Conservation (phyloP, 2,888 invertebrate genomes). For the Drosophila setosimentum region DNA sequence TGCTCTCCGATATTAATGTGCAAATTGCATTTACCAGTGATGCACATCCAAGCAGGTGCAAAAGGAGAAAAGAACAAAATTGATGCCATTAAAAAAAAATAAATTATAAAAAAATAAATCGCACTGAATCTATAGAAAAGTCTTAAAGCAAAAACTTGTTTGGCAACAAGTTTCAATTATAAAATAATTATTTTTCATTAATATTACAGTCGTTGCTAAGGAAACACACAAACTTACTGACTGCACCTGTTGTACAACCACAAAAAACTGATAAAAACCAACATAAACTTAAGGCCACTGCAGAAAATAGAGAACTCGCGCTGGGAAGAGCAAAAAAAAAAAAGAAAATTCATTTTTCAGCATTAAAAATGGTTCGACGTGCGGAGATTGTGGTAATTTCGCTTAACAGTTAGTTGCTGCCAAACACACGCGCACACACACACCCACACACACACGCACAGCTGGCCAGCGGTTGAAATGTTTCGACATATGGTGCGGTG, state of each 20-base stretch:
- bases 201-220: slow-evolving; percentile 18
- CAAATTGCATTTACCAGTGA: slow-evolving; percentile 63
- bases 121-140: not conserved
- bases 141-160: slow-evolving; percentile 11
- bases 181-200: slow-evolving; percentile 3
- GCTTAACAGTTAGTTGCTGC: slow-evolving; percentile 76
- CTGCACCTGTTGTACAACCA: slow-evolving; percentile 60
- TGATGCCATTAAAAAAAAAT: slow-evolving; percentile 11
- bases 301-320: slow-evolving; percentile 3
- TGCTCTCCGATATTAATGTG: slow-evolving; percentile 66
- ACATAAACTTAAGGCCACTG: slow-evolving; percentile 57
- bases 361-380: slow-evolving; percentile 79
- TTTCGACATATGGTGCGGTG: slow-evolving; percentile 72
- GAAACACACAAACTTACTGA: slow-evolving; percentile 24
- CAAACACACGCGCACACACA: slow-evolving; percentile 20
- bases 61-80: slow-evolving; percentile 2
- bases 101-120: slow-evolving; percentile 15
- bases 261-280: slow-evolving; percentile 61
- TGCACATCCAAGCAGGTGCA: slow-evolving; percentile 42
- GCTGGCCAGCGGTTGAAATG: slow-evolving; percentile 53
- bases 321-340: slow-evolving; percentile 51
- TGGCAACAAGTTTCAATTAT: not conserved
- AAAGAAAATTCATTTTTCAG: slow-evolving; percentile 80
- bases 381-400: slow-evolving; percentile 80
- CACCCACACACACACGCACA: slow-evolving; percentile 13